These are phyloP conservation scores for Otocyon megalotis DNA, from an alignment of 2,113 vertebrate genomes.

Conservation along the genomic window DNA sequence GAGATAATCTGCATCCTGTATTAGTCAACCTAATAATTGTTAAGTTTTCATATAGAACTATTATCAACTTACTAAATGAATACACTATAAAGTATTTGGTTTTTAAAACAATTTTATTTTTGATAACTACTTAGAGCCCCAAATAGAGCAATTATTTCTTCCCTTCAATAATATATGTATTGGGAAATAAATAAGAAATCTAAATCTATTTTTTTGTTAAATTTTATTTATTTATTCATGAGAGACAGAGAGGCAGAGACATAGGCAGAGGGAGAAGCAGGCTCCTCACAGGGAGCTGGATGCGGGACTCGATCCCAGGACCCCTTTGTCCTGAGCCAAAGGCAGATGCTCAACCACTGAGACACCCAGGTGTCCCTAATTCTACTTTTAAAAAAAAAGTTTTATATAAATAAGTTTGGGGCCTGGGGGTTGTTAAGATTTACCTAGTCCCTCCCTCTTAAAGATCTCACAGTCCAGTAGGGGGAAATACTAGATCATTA, in stretches of 20 bases:
- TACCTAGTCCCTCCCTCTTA: neutral
- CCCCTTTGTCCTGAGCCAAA: too few species aligned
- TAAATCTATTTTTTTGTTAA: neutral
- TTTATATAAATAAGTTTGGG: neutral
- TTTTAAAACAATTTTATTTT: neutral
- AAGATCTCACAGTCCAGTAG: neutral
- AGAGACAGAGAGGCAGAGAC: too few species aligned
- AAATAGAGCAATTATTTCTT: neutral
- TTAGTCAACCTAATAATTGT: neutral
- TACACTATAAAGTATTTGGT: neutral
- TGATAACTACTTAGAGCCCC: neutral
- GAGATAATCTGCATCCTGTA: neutral
- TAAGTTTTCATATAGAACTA: neutral
- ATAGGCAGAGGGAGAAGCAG: too few species aligned
- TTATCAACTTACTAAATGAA: neutral
- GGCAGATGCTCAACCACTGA: too few species aligned
- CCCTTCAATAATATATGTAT: neutral
- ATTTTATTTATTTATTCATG: too few species aligned
- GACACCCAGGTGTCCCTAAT: too few species aligned
- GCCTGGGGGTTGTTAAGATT: neutral
- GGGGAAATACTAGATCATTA: neutral
- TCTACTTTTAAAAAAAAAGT: too few species aligned
- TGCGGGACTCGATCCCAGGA: too few species aligned
- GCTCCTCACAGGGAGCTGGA: too few species aligned
- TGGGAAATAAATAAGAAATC: neutral